Evolutionary conservation across 2,888 invertebrate species (phyloP).

Genomic region (Meiosimyza platycephala): DNA sequence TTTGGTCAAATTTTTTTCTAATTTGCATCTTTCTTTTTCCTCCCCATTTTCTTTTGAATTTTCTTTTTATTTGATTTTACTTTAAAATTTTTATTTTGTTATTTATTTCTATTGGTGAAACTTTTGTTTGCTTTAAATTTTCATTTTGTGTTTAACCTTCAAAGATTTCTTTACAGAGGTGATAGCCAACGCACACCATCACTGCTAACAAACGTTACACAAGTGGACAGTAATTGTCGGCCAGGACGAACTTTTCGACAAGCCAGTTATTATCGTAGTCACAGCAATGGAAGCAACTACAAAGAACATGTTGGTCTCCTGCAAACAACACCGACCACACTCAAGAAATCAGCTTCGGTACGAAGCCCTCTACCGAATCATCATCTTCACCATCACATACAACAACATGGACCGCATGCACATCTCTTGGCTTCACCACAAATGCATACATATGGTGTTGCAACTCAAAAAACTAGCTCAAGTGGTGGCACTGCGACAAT

Average conservation of each 20-base stretch:
- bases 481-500: constrained; percentile 36
- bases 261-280: constrained; percentile 60
- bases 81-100: background rate
- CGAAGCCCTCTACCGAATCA: constrained; percentile 52
- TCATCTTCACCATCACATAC: constrained; percentile 10
- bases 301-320: constrained; percentile 59
- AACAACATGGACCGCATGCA: constrained; percentile 3
- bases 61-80: background rate
- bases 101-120: background rate
- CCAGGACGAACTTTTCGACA: constrained; percentile 61
- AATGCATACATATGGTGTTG: too few relatives aligned
- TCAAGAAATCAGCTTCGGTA: constrained; percentile 53
- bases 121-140: constrained; percentile 17
- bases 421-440: too few relatives aligned
- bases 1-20: too few relatives aligned
- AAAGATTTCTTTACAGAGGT: constrained; percentile 55
- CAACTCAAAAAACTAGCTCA: constrained; percentile 20
- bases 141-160: constrained; percentile 13
- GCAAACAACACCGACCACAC: constrained; percentile 50
- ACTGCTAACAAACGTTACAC: constrained; percentile 66
- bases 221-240: constrained; percentile 61
- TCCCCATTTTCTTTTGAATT: too few relatives aligned
- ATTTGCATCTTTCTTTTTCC: background rate
- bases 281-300: constrained; percentile 50
- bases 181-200: constrained; percentile 66